These are phyloP conservation scores for Benitochromis conjunctus DNA, from an alignment of 2,113 vertebrate genomes.

Conservation along the genomic window DNA sequence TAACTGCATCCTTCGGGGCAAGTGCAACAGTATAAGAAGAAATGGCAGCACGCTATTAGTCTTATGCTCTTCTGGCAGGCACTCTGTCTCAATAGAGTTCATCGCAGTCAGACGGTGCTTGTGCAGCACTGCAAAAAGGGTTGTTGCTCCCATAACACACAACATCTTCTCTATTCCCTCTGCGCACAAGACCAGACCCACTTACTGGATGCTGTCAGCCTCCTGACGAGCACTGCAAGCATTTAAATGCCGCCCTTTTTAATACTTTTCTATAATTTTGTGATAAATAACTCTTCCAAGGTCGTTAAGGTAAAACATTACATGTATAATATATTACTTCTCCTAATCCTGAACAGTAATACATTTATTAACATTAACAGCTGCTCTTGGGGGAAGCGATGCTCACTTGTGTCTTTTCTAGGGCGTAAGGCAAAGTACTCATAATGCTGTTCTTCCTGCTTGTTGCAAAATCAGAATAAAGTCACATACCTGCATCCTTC, in stretches of 20 bases:
- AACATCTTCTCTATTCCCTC: slow-evolving; percentile 38
- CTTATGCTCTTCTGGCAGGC: slow-evolving; percentile 55
- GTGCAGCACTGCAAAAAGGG: slow-evolving; percentile 39
- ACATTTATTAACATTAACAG: slow-evolving; percentile 13
- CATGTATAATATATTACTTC: slow-evolving; percentile 26
- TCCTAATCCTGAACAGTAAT: slow-evolving; percentile 24
- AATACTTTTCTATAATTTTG: slow-evolving; percentile 26
- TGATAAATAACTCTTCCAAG: slow-evolving; percentile 32
- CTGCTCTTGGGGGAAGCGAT: not conserved
- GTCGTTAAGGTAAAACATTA: slow-evolving; percentile 28
- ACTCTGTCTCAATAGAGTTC: slow-evolving; percentile 59
- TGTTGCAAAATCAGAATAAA: not conserved
- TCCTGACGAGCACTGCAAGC: not conserved
- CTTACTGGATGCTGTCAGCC: slow-evolving; percentile 30
- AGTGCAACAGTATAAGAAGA: slow-evolving; percentile 56
- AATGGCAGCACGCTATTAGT: slow-evolving; percentile 60
- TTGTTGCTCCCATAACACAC: slow-evolving; percentile 30
- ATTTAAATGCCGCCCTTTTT: slow-evolving; percentile 37
- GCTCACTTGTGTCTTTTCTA: not conserved
- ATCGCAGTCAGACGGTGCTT: slow-evolving; percentile 43
- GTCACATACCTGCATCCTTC: not conserved
- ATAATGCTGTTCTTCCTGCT: not conserved
- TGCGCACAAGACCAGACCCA: slow-evolving; percentile 28
- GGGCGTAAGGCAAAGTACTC: not conserved
- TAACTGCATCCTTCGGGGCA: slow-evolving; percentile 26